Evolutionary conservation across 1,140 invertebrate genomes (phyloP), one percentile per base, ranked within the genome.

Genomic region (Sitobion miscanthi): DNA sequence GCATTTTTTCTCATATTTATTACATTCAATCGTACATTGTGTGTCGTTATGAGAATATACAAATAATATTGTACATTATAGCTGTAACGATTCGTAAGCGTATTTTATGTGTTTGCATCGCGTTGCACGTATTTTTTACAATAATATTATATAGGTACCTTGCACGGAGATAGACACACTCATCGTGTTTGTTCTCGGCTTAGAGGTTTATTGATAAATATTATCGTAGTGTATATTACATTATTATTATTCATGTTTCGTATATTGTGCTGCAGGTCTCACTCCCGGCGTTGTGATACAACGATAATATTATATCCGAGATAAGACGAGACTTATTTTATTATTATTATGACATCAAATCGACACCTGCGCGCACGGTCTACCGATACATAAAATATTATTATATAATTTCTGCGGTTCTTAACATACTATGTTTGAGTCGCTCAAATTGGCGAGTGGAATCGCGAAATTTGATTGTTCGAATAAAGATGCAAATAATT

Each of bases 221-320:
- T 17, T 77, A 77, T 77, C 62, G n/a, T 77, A 17, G 62, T 30
- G 11, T 69, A 69, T n/a, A 77, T 77, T 77, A 77, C n/a, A 77
- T 77, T n/a, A 77, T 69, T 77, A n/a, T 77, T 77, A 77, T 77
- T 77, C n/a, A n/a, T n/a, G 62, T 77, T 77, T 77, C 14, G n/a
- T 77, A 17, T 20, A 3, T 42, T 42, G 42, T n/a, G 14, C 30
- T n/a, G 4, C 20, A 17, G 14, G n/a, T 77, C 62, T 77, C 30
- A 62, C 54, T 25, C 54, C 54, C 57, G 11, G 30, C 30, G 25
- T 30, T 62, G 4, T 30, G 57, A 57, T 69, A 69, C 30, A n/a
- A n/a, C 30, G 62, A 77, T 77, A 77, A n/a, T 77, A 69, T 69
- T 69, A 77, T 77, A 77, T n/a, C 14, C n/a, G 14, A 77, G 62